These are phyloP conservation scores for Serinus canaria DNA, from an alignment of 2,113 vertebrate species.

Conservation along the genomic window DNA sequence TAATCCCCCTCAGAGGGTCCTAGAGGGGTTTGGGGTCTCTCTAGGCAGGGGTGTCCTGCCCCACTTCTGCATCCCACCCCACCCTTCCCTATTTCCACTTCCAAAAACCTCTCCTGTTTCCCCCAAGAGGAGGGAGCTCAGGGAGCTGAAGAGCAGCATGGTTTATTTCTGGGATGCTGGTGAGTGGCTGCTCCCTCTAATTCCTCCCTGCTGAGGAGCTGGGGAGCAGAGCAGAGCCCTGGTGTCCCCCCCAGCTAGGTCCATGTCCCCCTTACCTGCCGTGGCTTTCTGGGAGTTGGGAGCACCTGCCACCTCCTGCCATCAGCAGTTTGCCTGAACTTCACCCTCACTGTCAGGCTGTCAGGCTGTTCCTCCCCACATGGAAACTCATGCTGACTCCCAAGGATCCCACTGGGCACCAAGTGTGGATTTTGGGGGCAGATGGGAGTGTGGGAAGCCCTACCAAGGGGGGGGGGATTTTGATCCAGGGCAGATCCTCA, in stretches of 20 bases:
- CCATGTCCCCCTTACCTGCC: background rate
- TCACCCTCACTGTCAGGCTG: background rate
- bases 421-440: background rate
- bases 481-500: background rate
- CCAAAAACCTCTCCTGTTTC: rapidly evolving
- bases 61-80: background rate
- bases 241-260: rapidly evolving
- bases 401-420: rapidly evolving
- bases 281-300: background rate
- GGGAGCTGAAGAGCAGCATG: background rate
- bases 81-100: rapidly evolving
- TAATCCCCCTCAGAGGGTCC: background rate
- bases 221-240: background rate
- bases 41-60: rapidly evolving
- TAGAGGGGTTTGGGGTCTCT: background rate
- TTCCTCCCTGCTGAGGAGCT: rapidly evolving
- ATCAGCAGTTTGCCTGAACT: background rate
- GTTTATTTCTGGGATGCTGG: background rate
- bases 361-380: background rate
- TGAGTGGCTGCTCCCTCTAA: background rate
- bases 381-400: background rate
- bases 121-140: rapidly evolving
- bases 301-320: background rate
- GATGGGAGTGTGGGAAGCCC: rapidly evolving
- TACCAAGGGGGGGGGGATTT: background rate